Conservation (phyloP, 2,113 vertebrate species). For the Cavia aperea region DNA sequence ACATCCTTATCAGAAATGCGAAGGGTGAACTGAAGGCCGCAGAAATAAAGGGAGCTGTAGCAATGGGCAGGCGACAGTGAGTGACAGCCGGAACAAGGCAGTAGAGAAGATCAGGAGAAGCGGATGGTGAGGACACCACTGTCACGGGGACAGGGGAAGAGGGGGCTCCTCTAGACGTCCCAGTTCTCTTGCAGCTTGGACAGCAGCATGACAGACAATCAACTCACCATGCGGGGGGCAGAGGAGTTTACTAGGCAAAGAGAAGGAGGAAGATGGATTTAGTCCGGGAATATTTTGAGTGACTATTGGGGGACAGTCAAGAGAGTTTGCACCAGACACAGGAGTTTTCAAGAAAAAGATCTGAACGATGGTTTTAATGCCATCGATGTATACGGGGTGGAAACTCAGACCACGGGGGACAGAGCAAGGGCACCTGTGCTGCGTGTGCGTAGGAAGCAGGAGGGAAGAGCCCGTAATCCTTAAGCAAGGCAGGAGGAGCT, state of each 20-base stretch:
- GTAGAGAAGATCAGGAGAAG: neutral
- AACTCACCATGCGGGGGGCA: neutral
- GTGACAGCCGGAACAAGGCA: neutral
- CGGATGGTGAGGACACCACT: neutral
- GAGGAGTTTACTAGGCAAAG: neutral
- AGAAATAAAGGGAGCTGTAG: neutral
- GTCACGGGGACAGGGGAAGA: accelerated
- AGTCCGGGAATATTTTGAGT: neutral
- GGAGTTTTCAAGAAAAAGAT: neutral
- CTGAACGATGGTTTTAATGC: neutral
- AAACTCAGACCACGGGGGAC: neutral
- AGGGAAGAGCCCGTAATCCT: accelerated
- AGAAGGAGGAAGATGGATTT: neutral
- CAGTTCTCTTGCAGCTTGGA: neutral
- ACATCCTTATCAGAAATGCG: neutral
- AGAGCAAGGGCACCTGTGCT: neutral
- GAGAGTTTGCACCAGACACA: neutral
- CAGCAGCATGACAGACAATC: neutral
- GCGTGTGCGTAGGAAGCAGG: too few species aligned
- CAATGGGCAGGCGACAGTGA: neutral
- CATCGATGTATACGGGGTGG: neutral
- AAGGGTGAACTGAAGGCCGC: neutral
- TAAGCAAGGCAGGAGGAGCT: neutral
- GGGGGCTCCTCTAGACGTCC: neutral
- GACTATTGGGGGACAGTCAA: neutral